phyloP scores from a whole-genome alignment of 2,797 vertebrate species.

The Melanotaenia boesemani region DNA sequence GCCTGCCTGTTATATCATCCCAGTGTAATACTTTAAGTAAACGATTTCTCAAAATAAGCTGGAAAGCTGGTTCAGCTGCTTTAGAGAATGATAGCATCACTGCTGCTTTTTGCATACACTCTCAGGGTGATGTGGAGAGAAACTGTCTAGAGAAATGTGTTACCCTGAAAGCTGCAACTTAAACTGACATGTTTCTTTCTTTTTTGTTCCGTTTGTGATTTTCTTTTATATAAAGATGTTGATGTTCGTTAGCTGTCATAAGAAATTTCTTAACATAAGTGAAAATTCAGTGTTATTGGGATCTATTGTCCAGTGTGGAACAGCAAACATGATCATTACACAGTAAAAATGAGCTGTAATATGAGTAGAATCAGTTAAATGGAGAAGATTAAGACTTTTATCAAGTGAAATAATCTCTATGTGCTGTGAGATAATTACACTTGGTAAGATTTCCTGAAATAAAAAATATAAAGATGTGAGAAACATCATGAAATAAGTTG shows the following conservation, averaged over 20 bases:
- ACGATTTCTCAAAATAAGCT: constrained; percentile 58
- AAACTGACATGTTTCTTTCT: constrained; percentile 38
- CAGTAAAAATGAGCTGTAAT: no score
- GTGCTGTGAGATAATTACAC: no score
- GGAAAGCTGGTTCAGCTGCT: constrained; percentile 55
- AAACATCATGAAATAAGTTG: no score
- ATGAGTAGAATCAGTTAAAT: no score
- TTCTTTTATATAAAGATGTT: no score
- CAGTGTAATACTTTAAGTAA: constrained; percentile 61
- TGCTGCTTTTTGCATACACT: constrained; percentile 40
- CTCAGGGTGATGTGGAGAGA: constrained; percentile 32
- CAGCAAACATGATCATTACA: no score
- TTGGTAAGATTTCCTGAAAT: no score
- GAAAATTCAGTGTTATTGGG: no score
- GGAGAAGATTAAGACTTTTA: no score
- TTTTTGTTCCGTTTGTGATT: not conserved
- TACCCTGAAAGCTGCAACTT: constrained; percentile 44
- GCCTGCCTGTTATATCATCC: constrained; percentile 53
- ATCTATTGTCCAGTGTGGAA: no score
- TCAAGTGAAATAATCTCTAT: no score
- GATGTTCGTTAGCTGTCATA: not conserved
- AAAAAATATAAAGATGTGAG: no score
- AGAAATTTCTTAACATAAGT: not conserved
- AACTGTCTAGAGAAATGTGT: constrained; percentile 35
- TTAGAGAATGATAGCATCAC: constrained; percentile 54